phyloP scores from a whole-genome alignment of 2,888 invertebrate species.

The Galerucella nymphaeae region DNA sequence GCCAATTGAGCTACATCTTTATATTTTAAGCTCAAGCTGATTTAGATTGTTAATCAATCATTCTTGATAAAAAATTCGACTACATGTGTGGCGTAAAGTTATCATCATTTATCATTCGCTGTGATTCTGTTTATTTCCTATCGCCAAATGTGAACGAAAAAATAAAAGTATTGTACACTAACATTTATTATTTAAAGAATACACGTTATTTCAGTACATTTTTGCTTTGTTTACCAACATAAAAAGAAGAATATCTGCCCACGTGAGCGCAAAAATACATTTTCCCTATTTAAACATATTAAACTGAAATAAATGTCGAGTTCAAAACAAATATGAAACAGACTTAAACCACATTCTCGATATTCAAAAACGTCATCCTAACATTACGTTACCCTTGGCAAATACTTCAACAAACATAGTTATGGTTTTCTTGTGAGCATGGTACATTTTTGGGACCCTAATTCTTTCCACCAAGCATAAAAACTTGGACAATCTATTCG shows the following conservation, averaged over 20 bases:
- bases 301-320: constrained; percentile 17
- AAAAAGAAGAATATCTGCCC: background rate
- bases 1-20: too few relatives aligned
- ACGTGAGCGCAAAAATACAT: constrained; percentile 14
- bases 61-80: too few relatives aligned
- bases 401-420: constrained; percentile 9
- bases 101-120: background rate
- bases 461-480: background rate
- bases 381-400: constrained; percentile 13
- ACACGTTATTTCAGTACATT: background rate
- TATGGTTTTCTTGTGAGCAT: background rate
- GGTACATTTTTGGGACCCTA: background rate
- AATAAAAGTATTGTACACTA: background rate
- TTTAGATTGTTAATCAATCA: too few relatives aligned
- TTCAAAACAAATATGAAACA: constrained; percentile 20
- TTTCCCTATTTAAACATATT: constrained; percentile 16
- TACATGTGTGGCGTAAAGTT: too few relatives aligned
- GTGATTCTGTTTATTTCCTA: background rate
- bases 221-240: background rate
- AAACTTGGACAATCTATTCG: too few relatives aligned
- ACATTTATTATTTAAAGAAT: background rate
- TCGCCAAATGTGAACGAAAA: background rate
- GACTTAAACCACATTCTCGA: constrained; percentile 13
- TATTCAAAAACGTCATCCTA: constrained; percentile 19
- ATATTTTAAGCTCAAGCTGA: too few relatives aligned